Conservation (phyloP, 2,888 invertebrate genomes). For the Synergus umbraculus region DNA sequence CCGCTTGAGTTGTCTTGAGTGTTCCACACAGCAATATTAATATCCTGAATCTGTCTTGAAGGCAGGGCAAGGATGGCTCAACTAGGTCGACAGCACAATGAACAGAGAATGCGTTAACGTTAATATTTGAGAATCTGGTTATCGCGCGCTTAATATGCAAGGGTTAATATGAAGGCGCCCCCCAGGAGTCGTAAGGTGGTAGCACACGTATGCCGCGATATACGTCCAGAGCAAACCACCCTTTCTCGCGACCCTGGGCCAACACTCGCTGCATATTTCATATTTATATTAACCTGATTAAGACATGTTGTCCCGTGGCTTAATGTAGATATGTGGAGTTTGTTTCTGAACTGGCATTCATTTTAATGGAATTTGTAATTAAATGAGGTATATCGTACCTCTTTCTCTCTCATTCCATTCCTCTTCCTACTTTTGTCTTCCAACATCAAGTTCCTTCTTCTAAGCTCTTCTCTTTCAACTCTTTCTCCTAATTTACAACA, state of each 20-base stretch:
- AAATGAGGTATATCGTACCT: constrained; percentile 73
- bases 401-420: constrained; percentile 57
- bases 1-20: not conserved
- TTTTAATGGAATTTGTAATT: constrained; percentile 77
- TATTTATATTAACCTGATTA: constrained; percentile 78
- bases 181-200: constrained; percentile 76
- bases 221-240: constrained; percentile 67
- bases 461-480: constrained; percentile 50
- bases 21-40: constrained; percentile 8
- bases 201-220: constrained; percentile 68
- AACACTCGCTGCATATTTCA: constrained; percentile 76
- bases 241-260: constrained; percentile 63
- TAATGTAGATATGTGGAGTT: constrained; percentile 77
- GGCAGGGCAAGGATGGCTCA: not conserved
- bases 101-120: constrained; percentile 47
- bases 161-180: constrained; percentile 76
- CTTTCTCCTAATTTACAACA: constrained; percentile 51
- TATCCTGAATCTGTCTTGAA: not conserved
- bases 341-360: constrained; percentile 77
- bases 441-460: constrained; percentile 52
- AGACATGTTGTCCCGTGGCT: constrained; percentile 74
- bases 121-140: constrained; percentile 76
- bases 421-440: constrained; percentile 50
- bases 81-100: not conserved
- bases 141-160: constrained; percentile 75